Base-by-base conservation (phyloP, 2,888 invertebrate species). In the Ceratothoa steindachneri region DNA sequence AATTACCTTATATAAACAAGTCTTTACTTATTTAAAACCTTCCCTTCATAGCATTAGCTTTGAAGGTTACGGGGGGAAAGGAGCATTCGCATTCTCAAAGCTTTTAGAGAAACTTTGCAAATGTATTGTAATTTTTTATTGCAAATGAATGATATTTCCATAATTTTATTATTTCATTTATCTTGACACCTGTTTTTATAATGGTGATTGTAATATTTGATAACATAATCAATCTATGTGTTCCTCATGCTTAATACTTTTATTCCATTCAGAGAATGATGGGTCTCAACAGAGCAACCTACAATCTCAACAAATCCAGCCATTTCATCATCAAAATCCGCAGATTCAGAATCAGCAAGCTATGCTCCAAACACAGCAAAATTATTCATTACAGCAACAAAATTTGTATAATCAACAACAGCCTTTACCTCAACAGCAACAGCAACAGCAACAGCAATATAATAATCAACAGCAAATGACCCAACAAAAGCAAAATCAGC, bases 321-420 rank as follows among this genome's bases (percentile, higher is more conserved):
- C 19, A 5, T 22, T 15, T 27, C 71, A 71, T 24, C 71, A 74
- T 28, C 73, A 77, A 53, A 72, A 69, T 22, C 67, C 68, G 22
- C 77, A 77, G 31, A 72, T 69, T 5, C 77, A 71, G 5, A 64
- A 65, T 2, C 69, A 67, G 30, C 70, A 69, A 2, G 15, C 22
- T 5, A 52, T 74, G 24, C 41, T 29, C 19, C 72, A 72, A 24
- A 69, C 74, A 3, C 74, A 72, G 9, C 77, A 74, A 28, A 69
- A 72, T 51, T 55, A 24, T 28, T 66, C 66, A 15, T 65, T 30
- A 7, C 70, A 75, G 27, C 72, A 75, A 28, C 75, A 75, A n/a
- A 41, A 19, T 22, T 29, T 69, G 2, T 72, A 74, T 27, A 53
- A 72, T 30, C 72, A 73, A 15, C n/a, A 66, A 12, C 68, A 30